Evolutionary conservation across 2,888 invertebrate genomes (phyloP), one percentile per base, ranked within the genome.

Genomic region (Athrips mouffetella): DNA sequence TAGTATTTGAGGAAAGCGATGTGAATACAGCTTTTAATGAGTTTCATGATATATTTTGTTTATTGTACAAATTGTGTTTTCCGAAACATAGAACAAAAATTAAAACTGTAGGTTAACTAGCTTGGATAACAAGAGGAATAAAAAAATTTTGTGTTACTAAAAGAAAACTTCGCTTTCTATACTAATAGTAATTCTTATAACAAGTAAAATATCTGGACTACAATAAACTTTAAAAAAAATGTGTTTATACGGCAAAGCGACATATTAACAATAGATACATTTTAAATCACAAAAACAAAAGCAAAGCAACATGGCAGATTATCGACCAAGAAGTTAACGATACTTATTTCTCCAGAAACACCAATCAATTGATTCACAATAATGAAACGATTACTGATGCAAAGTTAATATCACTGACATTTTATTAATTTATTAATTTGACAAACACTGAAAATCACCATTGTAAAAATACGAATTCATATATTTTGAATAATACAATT

Each of bases 371-470:
- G 15, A 52, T 37, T 11, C 15, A 23, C 20, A 10, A 8, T 1
- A 47, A 47, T 27, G 40, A 40, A 7, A 44, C 1, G 3, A 33
- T 27, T 7, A 44, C 30, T 8, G 40, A 49, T 8, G 48, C 51
- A 8, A 21, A 3, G 8, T 8, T 11, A n/a, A 52, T 49, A n/a
- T 49, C 47, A 2, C 13, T 39, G 18, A 16, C 10, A 7, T 49
- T 52, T 29, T 49, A 52, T 37, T 15, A 52, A 10, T 49, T 33
- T 29, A 47, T 52, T 27, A 25, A 40, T 13, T 27, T 23, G 2
- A 47, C 46, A 8, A 52, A 47, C 21, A 27, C 2, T 10, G 25
- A 18, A 27, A 16, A 37, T 16, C 13, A 33, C 25, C 2, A 18
- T 1, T 20, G 15, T 37, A 31, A 13, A 13, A 25, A 42, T 11